These are phyloP conservation scores for Calliopsis andreniformis DNA, from an alignment of 1,140 invertebrate species.

Conservation along the genomic window DNA sequence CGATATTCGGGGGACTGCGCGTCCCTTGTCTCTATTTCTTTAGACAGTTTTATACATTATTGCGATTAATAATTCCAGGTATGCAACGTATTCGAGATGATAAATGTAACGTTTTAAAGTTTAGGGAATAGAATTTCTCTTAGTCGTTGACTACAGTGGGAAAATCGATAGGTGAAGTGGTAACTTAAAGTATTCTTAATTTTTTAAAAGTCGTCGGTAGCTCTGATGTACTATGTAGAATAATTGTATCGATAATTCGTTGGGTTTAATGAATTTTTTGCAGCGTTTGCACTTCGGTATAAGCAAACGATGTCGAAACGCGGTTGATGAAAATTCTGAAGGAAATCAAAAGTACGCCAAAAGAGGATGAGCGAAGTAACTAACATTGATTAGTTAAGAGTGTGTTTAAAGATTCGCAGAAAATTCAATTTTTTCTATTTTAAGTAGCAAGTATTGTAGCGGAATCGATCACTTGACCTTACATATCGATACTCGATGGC, in stretches of 20 bases:
- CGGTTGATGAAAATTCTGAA: background rate
- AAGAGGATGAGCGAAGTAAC: background rate
- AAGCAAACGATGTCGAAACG: background rate
- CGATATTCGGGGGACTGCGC: background rate
- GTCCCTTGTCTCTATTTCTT: background rate
- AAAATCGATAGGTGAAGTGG: background rate
- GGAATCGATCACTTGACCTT: conserved; percentile 1
- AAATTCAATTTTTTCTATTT: background rate
- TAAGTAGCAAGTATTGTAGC: background rate
- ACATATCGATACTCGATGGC: conserved; percentile 46
- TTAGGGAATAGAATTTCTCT: conserved; percentile 10
- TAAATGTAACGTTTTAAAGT: conserved; percentile 16
- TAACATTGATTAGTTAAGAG: background rate
- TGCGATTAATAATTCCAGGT: background rate
- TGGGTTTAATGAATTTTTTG: background rate
- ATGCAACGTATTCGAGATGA: background rate
- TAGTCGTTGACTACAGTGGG: background rate
- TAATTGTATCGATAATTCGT: conserved; percentile 9
- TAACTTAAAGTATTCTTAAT: conserved; percentile 23
- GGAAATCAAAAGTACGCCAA: background rate
- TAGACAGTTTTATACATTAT: background rate
- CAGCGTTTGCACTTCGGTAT: conserved; percentile 8
- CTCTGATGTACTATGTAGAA: background rate
- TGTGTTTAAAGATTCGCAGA: background rate
- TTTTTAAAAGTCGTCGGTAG: conserved; percentile 26